Base-by-base conservation (phyloP, 2,888 invertebrate species). In the Autographa pulchrina region DNA sequence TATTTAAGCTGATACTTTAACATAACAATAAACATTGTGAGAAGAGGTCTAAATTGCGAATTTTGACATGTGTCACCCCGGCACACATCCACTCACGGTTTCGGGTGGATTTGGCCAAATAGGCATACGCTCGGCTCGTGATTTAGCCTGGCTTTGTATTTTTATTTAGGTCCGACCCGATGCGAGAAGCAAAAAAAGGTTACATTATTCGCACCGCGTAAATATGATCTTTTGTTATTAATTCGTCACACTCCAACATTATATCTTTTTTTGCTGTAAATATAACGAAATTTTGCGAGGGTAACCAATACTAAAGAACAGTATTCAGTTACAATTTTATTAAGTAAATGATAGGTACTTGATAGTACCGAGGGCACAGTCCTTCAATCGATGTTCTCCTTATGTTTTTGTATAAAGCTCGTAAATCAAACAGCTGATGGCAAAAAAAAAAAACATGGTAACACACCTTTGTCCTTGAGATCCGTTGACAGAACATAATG, bases 31-130 rank as follows among this genome's bases (percentile, higher is more conserved):
- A 74, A 83, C 59, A 70, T 72, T 69, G 72, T 35, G 18, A 62
- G 76, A 74, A 80, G 69, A 71, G 72, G 62, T 73, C 77, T 81
- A 80, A 88, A 86, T 86, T 87, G 79, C 72, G 79, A 87, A 85
- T 86, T 89, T 90, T 89, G 90, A 90, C 90, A 88, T 81, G 82
- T 88, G 91, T 89, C 91, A 89, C 83, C 78, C 82, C 81, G 62
- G 38, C 54, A 80, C 81, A 83, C 82, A 87, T 78, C 85, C 84
- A 85, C 84, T 86, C 85, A 87, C 82, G 84, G 82, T 82, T 87
- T 78, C 81, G 84, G 84, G 84, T 85, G 86, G 86, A 86, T 86
- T 86, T 83, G 81, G 80, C 76, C 75, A 82, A 85, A 86, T 88
- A 79, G 77, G 81, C 81, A 78, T 79, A 84, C 77, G 79, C 70